Evolutionary conservation across 2,888 invertebrate species (phyloP).

Genomic region (Meliscaeva auricollis): DNA sequence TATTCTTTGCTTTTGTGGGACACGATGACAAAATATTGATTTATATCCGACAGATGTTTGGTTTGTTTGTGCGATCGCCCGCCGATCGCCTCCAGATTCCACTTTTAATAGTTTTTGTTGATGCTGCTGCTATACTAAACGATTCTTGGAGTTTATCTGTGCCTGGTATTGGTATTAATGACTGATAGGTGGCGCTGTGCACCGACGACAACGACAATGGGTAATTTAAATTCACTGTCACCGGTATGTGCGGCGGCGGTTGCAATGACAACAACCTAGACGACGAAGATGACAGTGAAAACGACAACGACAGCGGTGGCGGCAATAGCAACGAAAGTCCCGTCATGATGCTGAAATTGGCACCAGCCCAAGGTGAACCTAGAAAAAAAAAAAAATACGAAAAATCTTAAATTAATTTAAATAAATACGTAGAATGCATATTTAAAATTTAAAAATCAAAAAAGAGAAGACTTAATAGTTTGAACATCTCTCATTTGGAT

Average conservation of each 20-base stretch:
- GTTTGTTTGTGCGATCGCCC: conserved; percentile 55
- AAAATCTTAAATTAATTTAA: conserved; percentile 44
- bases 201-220: conserved; percentile 65
- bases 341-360: conserved; percentile 76
- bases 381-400: conserved; percentile 28
- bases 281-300: conserved; percentile 57
- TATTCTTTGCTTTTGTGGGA: conserved; percentile 11
- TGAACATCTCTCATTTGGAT: conserved; percentile 27
- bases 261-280: conserved; percentile 70
- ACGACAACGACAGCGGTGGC: conserved; percentile 68
- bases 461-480: conserved; percentile 55
- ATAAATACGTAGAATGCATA: conserved; percentile 32
- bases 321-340: conserved; percentile 74
- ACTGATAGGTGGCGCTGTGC: conserved; percentile 52
- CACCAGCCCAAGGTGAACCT: conserved; percentile 75
- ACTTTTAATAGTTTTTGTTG: conserved; percentile 34
- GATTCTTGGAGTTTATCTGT: conserved; percentile 45
- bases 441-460: conserved; percentile 23
- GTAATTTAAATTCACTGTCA: conserved; percentile 71
- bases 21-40: conserved; percentile 50
- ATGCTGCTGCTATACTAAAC: conserved; percentile 15
- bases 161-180: conserved; percentile 57
- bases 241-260: conserved; percentile 59
- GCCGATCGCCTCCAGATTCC: conserved; percentile 45
- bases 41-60: conserved; percentile 70